These are phyloP conservation scores for Hydrozoanthus tunicans DNA, from an alignment of 64 coral and sea anemone genomes.

Conservation along the genomic window DNA sequence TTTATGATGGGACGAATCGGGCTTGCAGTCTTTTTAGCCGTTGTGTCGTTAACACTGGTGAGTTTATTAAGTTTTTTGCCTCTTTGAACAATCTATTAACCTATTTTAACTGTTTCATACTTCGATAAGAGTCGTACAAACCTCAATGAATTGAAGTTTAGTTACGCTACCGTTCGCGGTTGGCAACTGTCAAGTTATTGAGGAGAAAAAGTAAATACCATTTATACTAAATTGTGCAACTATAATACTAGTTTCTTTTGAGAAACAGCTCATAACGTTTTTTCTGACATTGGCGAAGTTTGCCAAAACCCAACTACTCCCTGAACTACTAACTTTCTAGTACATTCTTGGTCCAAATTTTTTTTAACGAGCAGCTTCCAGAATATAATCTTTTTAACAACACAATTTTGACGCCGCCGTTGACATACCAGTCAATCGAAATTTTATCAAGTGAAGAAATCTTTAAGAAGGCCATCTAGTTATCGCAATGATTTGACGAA, in stretches of 20 bases:
- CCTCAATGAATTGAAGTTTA: background rate
- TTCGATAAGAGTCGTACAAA: background rate
- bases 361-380: background rate
- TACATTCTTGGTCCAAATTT: background rate
- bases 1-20: background rate
- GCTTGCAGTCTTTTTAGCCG: background rate
- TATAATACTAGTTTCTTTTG: background rate
- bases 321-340: background rate
- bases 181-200: background rate
- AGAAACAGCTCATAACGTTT: background rate
- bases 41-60: slow-evolving; percentile 6
- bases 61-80: background rate
- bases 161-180: no score
- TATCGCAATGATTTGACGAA: background rate
- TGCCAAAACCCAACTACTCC: background rate
- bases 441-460: background rate
- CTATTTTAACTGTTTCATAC: no score
- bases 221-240: background rate
- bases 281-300: background rate
- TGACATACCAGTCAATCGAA: background rate
- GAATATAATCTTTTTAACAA: slow-evolving; percentile 3
- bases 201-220: no score
- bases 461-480: background rate
- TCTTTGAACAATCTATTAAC: background rate
- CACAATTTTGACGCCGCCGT: background rate